Percentiles rank a stretch among this genome's conserved stretches.
These are phyloP conservation scores for Limnephilus marmoratus DNA, from an alignment of 2,888 invertebrate species.

Conservation along the genomic window DNA sequence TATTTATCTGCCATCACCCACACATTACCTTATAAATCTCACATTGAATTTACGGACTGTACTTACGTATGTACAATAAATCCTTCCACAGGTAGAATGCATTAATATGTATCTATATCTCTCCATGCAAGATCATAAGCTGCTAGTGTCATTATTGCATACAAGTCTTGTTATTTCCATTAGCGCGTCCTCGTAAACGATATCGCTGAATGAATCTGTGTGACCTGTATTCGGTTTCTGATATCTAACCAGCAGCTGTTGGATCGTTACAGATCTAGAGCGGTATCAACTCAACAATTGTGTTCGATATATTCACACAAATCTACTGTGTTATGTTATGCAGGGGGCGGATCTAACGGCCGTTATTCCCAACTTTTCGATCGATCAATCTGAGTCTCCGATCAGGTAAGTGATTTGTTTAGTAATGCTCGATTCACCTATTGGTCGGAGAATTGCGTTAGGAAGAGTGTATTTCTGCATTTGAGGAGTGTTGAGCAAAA, in stretches of 20 bases:
- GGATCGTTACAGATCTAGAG: background rate
- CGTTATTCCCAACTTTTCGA: no score
- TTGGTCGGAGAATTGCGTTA: no score
- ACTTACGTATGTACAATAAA: background rate
- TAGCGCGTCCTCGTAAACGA: slow-evolving; percentile 12
- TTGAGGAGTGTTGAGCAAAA: no score
- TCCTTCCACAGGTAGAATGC: background rate
- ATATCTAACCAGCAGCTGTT: background rate
- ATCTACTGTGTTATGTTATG: background rate
- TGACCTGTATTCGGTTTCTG: slow-evolving; percentile 19
- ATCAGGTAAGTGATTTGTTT: no score
- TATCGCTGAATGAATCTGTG: background rate
- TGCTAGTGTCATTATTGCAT: background rate
- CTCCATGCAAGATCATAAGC: background rate
- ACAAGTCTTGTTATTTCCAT: slow-evolving; percentile 2
- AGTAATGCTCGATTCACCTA: no score
- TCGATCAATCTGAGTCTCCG: no score
- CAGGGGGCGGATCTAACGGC: no score
- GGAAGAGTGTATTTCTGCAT: no score
- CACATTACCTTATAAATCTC: background rate
- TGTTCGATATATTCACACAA: background rate
- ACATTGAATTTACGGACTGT: background rate
- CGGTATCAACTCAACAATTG: background rate
- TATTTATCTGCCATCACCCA: background rate
- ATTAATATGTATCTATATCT: background rate